phyloP scores from a whole-genome alignment of 53 echinoderm and acorn worm species.

The Apostichopus leukothele region DNA sequence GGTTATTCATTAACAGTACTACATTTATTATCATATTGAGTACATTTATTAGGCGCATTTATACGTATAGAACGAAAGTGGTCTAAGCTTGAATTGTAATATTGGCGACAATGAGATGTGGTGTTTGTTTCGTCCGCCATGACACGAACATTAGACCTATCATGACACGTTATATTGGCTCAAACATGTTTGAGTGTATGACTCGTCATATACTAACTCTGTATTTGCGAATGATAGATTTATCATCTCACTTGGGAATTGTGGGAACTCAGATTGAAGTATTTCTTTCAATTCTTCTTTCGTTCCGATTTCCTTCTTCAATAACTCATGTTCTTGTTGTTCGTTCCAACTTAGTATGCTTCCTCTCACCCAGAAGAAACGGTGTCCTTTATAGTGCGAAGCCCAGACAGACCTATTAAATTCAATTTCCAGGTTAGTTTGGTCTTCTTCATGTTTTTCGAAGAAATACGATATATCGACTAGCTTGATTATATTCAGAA shows the following conservation, averaged over 20 bases:
- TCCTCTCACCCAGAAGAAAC: background rate
- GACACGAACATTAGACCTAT: no score
- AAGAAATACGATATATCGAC: background rate
- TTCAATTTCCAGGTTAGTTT: background rate
- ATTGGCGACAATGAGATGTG: no score
- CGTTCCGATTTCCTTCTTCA: background rate
- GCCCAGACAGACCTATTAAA: background rate
- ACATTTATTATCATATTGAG: no score
- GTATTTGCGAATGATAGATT: background rate
- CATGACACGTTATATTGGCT: no score
- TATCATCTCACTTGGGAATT: background rate
- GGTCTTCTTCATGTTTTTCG: background rate
- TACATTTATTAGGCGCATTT: no score
- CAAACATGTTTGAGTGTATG: no score
- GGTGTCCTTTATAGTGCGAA: background rate
- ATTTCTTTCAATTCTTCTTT: constrained; percentile 4
- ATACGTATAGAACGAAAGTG: no score
- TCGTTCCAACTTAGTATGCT: background rate
- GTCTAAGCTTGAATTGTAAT: no score
- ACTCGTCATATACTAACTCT: no score
- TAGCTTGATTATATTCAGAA: background rate
- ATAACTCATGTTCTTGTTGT: background rate
- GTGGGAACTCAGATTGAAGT: background rate
- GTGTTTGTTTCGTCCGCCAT: no score
- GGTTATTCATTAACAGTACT: no score